phyloP scores from a whole-genome alignment of 64 coral and sea anemone genomes.

The Platygyra sinensis region DNA sequence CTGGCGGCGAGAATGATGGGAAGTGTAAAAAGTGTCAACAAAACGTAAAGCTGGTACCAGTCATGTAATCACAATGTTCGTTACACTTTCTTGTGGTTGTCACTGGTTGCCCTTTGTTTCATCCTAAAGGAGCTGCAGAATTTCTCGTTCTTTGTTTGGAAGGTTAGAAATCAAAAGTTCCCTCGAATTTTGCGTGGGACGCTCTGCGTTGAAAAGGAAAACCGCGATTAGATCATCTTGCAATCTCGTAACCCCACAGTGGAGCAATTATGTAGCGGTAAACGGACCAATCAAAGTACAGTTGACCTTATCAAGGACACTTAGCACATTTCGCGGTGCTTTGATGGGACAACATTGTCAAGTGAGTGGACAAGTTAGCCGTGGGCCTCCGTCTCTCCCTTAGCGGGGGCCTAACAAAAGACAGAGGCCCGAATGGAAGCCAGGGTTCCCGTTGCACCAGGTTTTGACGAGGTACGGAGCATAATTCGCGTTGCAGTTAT shows the following conservation, averaged over 20 bases:
- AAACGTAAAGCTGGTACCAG: constrained; percentile 19
- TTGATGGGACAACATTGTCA: constrained; percentile 28
- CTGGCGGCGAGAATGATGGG: constrained; percentile 3
- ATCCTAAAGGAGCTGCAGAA: constrained; percentile 18
- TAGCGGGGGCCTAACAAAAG: not conserved
- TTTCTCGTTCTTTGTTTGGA: not conserved
- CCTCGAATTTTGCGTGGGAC: not conserved
- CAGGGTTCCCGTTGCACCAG: constrained; percentile 30
- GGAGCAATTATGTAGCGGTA: constrained; percentile 25
- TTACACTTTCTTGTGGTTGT: constrained; percentile 28
- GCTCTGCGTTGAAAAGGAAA: not conserved
- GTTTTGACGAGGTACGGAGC: constrained; percentile 19
- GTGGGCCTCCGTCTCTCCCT: constrained; percentile 25
- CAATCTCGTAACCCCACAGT: constrained; percentile 26
- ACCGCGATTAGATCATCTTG: constrained; percentile 41
- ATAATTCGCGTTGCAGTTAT: not conserved
- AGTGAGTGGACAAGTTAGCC: not conserved
- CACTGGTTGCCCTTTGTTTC: constrained; percentile 28
- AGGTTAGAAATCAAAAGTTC: not conserved
- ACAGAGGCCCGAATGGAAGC: constrained; percentile 12
- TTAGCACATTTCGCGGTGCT: constrained; percentile 21
- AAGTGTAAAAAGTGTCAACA: constrained; percentile 14
- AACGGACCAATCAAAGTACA: constrained; percentile 37
- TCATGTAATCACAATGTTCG: not conserved
- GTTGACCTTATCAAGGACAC: constrained; percentile 32